phyloP scores from a whole-genome alignment of 2,113 vertebrate genomes.

The Pituophis catenifer region DNA sequence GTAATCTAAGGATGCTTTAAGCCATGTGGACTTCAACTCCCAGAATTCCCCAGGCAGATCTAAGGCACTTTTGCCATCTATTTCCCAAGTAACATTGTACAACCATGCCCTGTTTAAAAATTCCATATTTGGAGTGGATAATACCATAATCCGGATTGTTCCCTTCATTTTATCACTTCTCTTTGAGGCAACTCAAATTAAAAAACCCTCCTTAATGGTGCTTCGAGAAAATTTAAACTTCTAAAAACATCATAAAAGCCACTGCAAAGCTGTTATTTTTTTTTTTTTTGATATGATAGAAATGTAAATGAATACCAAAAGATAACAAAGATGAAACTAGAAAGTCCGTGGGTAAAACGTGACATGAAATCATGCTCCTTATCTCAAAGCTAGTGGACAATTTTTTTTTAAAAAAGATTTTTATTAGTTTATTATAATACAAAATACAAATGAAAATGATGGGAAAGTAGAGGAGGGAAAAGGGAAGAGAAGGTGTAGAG shows the following conservation, averaged over 20 bases:
- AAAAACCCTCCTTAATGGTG: too few relatives aligned
- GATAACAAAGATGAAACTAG: background rate
- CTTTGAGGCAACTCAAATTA: background rate
- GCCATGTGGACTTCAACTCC: too few relatives aligned
- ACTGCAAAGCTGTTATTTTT: background rate
- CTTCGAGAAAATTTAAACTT: background rate
- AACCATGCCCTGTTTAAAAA: background rate
- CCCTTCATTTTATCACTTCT: background rate
- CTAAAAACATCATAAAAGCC: background rate
- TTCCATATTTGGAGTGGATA: background rate
- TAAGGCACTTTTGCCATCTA: too few relatives aligned
- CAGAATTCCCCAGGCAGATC: too few relatives aligned
- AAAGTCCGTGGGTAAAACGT: background rate
- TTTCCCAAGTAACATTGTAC: too few relatives aligned
- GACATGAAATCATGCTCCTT: background rate
- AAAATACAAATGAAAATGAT: too few relatives aligned
- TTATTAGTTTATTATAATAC: too few relatives aligned
- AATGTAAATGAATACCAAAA: background rate
- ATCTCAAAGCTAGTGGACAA: too few relatives aligned
- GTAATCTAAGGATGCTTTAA: too few relatives aligned
- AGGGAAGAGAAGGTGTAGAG: too few relatives aligned
- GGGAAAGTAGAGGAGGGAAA: too few relatives aligned
- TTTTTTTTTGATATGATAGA: background rate
- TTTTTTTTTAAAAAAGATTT: too few relatives aligned
- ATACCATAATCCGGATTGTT: background rate